Conservation (phyloP, 2,113 vertebrate genomes). For the Pollimyrus isidori region DNA sequence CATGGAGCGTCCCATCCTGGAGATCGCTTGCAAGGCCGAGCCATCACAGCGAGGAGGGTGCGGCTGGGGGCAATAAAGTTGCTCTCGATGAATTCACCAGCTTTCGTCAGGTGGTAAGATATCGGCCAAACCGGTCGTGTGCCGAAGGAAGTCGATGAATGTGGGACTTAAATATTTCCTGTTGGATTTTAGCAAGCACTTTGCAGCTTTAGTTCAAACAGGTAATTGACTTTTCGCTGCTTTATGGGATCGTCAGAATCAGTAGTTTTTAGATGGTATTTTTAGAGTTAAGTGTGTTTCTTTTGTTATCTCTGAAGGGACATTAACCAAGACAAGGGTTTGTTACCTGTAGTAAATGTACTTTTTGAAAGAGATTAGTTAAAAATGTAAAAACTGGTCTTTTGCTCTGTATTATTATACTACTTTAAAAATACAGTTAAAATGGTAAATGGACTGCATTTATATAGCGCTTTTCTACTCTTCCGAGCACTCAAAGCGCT, state of each 20-base stretch:
- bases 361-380: not conserved
- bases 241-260: not conserved
- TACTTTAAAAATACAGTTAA: not conserved
- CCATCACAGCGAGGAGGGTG: conserved; percentile 52
- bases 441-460: no score
- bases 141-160: not conserved
- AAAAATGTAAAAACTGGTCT: not conserved
- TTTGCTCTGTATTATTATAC: not conserved
- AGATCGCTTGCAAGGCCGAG: conserved; percentile 36
- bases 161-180: not conserved
- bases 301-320: not conserved
- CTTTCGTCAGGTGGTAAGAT: conserved; percentile 63
- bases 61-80: conserved; percentile 62
- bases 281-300: not conserved
- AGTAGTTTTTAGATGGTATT: not conserved
- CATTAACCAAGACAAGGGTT: not conserved
- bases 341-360: not conserved
- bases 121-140: not conserved
- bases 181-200: not conserved
- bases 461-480: no score
- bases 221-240: not conserved
- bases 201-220: not conserved
- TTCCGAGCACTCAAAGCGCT: no score
- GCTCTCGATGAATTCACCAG: conserved; percentile 64
- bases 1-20: conserved; percentile 36